Base-by-base conservation (phyloP, 1,140 invertebrate species). In the Sinonovacula constricta region DNA sequence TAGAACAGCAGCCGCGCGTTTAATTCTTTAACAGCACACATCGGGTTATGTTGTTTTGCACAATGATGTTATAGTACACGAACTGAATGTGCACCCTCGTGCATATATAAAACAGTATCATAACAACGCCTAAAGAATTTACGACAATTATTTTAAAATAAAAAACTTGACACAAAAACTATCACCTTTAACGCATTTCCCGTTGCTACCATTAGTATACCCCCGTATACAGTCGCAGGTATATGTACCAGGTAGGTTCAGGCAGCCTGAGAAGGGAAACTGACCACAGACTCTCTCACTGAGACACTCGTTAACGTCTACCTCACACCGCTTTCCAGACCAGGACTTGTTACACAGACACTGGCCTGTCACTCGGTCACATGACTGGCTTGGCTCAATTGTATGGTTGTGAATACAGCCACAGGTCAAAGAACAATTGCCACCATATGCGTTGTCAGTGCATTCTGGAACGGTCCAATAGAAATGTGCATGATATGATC, bases 221-320 rank as follows among this genome's bases (percentile, higher is more conserved):
- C 63, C 63, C 2, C 39, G 0, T 2, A 68, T 31, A 67, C 74
- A 77, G 5, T 54, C 57, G 36, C 74, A 77, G 7, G 57, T 24
- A 56, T 53, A 77, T 49, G 63, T 65, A 45, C 74, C 74, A 2
- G 30, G 30, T 18, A 28, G 67, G 30, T 77, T 77, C 31, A 60
- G 63, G 28, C 74, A 77, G 49, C 39, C 53, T 45, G 12, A 45
- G 22, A 51, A 57, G 14, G 28, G 36, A 1, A 39, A 5, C 0
- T 18, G 15, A 24, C 49, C 30, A 60, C 63, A 67, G 24, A 33
- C 53, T 45, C 36, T 56, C 36, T 39, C 59, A 14, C 51, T 39
- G 4, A 36, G 4, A 57, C 74, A 77, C 51, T 77, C 74, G 49
- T 77, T 65, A 7, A 57, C 56, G 53, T 77, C 74, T 5, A 31